These are phyloP conservation scores for Oryzias sinensis DNA, from an alignment of 2,797 vertebrate species.

Conservation along the genomic window DNA sequence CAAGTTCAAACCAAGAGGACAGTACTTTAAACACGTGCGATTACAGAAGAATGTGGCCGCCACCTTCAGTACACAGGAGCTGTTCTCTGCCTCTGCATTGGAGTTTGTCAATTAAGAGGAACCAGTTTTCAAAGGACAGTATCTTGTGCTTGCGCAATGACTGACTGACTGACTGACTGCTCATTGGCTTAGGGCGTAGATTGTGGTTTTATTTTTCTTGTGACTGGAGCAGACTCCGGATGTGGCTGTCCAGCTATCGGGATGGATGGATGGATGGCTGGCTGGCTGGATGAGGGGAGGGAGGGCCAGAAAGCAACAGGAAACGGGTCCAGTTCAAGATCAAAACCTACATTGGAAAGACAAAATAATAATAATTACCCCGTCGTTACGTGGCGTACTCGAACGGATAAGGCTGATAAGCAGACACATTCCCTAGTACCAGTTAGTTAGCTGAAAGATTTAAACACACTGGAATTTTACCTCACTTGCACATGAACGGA, in stretches of 20 bases:
- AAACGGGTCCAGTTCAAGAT: background rate
- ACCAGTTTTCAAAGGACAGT: slow-evolving; percentile 15
- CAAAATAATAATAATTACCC: background rate
- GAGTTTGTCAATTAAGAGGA: background rate
- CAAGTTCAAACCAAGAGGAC: background rate
- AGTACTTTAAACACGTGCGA: background rate
- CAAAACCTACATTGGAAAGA: background rate
- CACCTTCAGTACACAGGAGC: slow-evolving; percentile 19
- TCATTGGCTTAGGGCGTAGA: slow-evolving; percentile 17
- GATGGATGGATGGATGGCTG: background rate
- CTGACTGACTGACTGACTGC: background rate
- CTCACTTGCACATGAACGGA: background rate
- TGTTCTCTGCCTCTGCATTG: too few species aligned
- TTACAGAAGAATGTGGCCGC: slow-evolving; percentile 1
- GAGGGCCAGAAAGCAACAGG: slow-evolving; percentile 6
- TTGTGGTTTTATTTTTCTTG: slow-evolving; percentile 26
- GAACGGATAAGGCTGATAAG: slow-evolving; percentile 1
- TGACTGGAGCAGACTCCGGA: slow-evolving; percentile 5
- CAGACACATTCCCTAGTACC: slow-evolving; percentile 5
- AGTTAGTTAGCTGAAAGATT: slow-evolving; percentile 6
- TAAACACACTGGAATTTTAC: background rate
- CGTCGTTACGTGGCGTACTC: background rate
- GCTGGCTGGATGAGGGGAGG: too few species aligned
- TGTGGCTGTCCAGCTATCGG: slow-evolving; percentile 4
- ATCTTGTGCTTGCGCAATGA: slow-evolving; percentile 5